These are phyloP conservation scores for Drosophila murphyi DNA, from an alignment of 1,140 invertebrate genomes.

Conservation along the genomic window DNA sequence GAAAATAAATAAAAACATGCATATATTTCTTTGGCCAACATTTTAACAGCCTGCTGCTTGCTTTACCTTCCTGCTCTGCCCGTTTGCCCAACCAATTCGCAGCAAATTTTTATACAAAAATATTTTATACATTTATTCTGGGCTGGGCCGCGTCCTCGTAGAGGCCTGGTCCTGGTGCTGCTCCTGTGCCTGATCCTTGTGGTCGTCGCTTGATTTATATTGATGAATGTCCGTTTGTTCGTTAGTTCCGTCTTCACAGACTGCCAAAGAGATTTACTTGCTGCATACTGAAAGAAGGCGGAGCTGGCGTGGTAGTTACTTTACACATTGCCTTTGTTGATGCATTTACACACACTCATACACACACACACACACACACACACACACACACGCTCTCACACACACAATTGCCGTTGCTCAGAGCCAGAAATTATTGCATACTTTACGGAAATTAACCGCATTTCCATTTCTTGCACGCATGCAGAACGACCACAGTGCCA, in stretches of 20 bases:
- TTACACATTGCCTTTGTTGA: slow-evolving; percentile 60
- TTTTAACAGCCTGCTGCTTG: slow-evolving; percentile 64
- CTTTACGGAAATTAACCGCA: slow-evolving; percentile 84
- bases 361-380: slow-evolving; percentile 12
- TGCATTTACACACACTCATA: slow-evolving; percentile 33
- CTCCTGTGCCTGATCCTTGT: slow-evolving; percentile 54
- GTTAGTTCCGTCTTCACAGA: slow-evolving; percentile 80
- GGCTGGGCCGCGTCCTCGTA: slow-evolving; percentile 11
- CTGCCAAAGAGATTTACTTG: slow-evolving; percentile 80
- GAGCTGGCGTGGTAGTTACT: slow-evolving; percentile 64
- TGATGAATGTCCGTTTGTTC: slow-evolving; percentile 83
- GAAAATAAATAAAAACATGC: slow-evolving; percentile 80
- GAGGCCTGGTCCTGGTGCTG: slow-evolving; percentile 7
- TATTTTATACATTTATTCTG: slow-evolving; percentile 70
- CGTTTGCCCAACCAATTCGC: slow-evolving; percentile 63
- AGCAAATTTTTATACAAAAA: slow-evolving; percentile 73
- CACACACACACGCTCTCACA: slow-evolving; percentile 7
- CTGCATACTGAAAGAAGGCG: slow-evolving; percentile 9
- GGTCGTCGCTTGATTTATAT: slow-evolving; percentile 82
- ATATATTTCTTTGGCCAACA: slow-evolving; percentile 83
- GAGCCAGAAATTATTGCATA: slow-evolving; percentile 83
- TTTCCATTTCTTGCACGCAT: slow-evolving; percentile 82
- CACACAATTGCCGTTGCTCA: slow-evolving; percentile 62
- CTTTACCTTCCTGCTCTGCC: slow-evolving; percentile 1
- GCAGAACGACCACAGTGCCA: slow-evolving; percentile 62